These are phyloP conservation scores for Autographa pulchrina DNA, from an alignment of 2,888 invertebrate genomes.

Conservation along the genomic window DNA sequence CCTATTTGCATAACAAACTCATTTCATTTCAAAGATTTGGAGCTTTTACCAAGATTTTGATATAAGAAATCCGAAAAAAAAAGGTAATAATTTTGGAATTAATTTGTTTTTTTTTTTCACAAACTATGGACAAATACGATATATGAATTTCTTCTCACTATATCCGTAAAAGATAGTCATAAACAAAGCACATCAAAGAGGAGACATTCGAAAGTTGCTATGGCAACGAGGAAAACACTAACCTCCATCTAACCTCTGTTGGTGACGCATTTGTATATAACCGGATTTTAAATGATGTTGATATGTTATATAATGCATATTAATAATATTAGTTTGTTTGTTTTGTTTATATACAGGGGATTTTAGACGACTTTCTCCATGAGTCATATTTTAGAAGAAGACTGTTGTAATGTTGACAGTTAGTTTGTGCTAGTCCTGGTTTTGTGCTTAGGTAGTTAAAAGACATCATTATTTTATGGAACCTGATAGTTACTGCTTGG, in stretches of 20 bases:
- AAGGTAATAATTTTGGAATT: too few relatives aligned
- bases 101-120: too few relatives aligned
- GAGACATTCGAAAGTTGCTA: neutral
- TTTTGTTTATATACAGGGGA: neutral
- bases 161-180: neutral
- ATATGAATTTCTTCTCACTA: too few relatives aligned
- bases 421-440: neutral
- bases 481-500: too few relatives aligned
- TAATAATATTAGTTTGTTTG: neutral
- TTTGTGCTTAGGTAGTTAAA: neutral
- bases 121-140: too few relatives aligned
- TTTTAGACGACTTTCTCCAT: neutral
- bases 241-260: too few relatives aligned
- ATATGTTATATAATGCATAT: neutral
- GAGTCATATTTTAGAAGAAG: neutral
- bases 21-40: too few relatives aligned
- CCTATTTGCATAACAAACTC: too few relatives aligned
- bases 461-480: too few relatives aligned
- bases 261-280: neutral
- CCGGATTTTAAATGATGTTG: neutral
- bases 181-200: neutral
- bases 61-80: too few relatives aligned
- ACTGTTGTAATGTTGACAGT: too few relatives aligned
- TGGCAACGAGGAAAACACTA: conserved; percentile 4
- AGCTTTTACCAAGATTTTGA: too few relatives aligned